A percentile compares a stretch with the other conserved stretches of the same genome.
phyloP scores from a whole-genome alignment of 35 echinoderm and acorn worm species.

The Lytechinus variegatus region DNA sequence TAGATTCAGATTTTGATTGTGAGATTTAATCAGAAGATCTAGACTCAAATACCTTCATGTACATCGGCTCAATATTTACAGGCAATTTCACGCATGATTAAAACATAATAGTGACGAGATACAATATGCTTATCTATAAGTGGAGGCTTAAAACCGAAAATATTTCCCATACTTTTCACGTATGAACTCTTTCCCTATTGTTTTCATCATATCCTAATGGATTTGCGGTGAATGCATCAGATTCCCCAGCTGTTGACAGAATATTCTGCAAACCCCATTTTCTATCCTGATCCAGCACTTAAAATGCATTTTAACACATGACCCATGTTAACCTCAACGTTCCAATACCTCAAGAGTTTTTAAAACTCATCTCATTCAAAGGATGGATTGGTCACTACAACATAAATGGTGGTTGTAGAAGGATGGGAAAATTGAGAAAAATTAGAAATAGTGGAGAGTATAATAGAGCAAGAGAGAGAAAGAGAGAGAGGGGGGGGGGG shows the following conservation, averaged over 20 bases:
- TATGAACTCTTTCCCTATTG: neutral
- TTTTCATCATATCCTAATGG: neutral
- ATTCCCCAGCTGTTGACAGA: neutral
- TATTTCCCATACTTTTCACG: neutral
- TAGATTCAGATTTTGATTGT: neutral
- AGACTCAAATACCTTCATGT: neutral
- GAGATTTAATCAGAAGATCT: neutral
- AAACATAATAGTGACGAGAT: neutral
- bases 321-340: slow-evolving; percentile 2
- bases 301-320: slow-evolving; percentile 7
- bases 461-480: neutral
- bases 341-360: neutral
- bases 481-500: neutral
- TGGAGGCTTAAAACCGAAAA: neutral
- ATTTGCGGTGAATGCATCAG: neutral
- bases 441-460: too few species aligned
- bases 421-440: too few species aligned
- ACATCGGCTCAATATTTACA: neutral
- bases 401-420: too few species aligned
- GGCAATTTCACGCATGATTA: neutral
- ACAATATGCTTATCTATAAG: neutral
- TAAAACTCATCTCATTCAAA: neutral
- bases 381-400: neutral
- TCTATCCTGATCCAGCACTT: neutral
- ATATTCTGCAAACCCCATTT: slow-evolving; percentile 5